phyloP scores from a whole-genome alignment of 1,140 invertebrate species.

The Caerostris darwini region DNA sequence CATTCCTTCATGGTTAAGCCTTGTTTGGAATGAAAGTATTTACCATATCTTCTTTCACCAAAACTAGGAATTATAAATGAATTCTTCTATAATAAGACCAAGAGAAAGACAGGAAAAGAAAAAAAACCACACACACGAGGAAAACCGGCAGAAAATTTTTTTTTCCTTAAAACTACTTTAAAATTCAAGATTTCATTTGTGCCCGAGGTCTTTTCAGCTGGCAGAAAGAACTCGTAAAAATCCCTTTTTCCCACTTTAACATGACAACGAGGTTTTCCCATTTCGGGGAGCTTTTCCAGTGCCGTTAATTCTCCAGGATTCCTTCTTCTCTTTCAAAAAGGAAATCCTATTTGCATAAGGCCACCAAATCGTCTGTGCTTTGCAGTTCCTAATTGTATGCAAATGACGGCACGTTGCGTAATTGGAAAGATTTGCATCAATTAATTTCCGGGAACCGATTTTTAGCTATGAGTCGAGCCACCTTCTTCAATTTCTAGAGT shows the following conservation, averaged over 20 bases:
- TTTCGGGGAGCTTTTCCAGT: constrained; percentile 16
- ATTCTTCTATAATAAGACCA: constrained; percentile 11
- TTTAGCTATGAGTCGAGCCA: background rate
- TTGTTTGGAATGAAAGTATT: constrained; percentile 9
- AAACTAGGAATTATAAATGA: constrained; percentile 24
- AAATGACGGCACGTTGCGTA: constrained; percentile 65
- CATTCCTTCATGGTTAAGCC: background rate
- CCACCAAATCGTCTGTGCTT: constrained; percentile 16
- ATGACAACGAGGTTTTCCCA: constrained; percentile 39
- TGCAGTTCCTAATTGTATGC: constrained; percentile 64
- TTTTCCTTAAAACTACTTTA: constrained; percentile 8
- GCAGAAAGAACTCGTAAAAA: constrained; percentile 58
- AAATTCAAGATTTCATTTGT: constrained; percentile 18
- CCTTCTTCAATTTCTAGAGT: background rate
- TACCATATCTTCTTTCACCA: background rate
- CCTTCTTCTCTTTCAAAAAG: constrained; percentile 4
- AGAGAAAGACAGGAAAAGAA: background rate
- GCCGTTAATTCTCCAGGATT: constrained; percentile 59
- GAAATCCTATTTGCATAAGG: constrained; percentile 62
- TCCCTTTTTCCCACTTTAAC: constrained; percentile 38
- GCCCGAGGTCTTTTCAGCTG: background rate
- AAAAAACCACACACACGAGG: no score
- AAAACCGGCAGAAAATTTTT: background rate
- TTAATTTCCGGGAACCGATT: constrained; percentile 55
- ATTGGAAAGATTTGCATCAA: constrained; percentile 76